Percentiles rank a stretch among this genome's conserved stretches.
Conservation (phyloP, 2,113 vertebrate species). For the Boleophthalmus pectinirostris region DNA sequence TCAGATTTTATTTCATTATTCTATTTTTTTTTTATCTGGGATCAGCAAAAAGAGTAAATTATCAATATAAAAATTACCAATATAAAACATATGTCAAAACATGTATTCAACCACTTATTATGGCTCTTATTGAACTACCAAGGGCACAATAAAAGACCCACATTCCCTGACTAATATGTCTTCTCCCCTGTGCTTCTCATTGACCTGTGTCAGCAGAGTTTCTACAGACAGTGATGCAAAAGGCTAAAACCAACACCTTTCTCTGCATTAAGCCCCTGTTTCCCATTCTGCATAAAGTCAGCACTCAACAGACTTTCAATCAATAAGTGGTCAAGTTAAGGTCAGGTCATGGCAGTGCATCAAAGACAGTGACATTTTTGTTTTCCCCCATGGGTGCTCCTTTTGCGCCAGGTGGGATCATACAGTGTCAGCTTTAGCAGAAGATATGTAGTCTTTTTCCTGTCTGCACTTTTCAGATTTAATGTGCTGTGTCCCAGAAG, state of each 20-base stretch:
- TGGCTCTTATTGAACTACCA: slow-evolving; percentile 14
- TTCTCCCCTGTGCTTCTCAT: slow-evolving; percentile 25
- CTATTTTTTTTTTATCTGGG: no score
- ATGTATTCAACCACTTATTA: background rate
- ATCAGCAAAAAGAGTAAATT: no score
- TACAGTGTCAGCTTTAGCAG: slow-evolving; percentile 36
- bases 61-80: no score
- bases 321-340: slow-evolving; percentile 57
- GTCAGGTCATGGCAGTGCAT: slow-evolving; percentile 50
- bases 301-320: slow-evolving; percentile 47
- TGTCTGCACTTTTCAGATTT: slow-evolving; percentile 24
- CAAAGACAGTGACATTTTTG: slow-evolving; percentile 49
- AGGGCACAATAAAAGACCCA: slow-evolving; percentile 30
- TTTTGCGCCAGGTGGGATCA: slow-evolving; percentile 33
- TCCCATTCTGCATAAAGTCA: slow-evolving; percentile 60
- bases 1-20: no score
- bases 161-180: slow-evolving; percentile 36
- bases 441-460: slow-evolving; percentile 15
- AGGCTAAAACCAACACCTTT: slow-evolving; percentile 47
- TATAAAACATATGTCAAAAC: background rate
- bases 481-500: slow-evolving; percentile 8
- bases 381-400: slow-evolving; percentile 31
- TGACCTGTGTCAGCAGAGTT: slow-evolving; percentile 54
- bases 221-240: slow-evolving; percentile 47
- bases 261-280: slow-evolving; percentile 32